Evolutionary conservation across 2,797 vertebrate species (phyloP).

Genomic region (Acrocephalus scirpaceus): DNA sequence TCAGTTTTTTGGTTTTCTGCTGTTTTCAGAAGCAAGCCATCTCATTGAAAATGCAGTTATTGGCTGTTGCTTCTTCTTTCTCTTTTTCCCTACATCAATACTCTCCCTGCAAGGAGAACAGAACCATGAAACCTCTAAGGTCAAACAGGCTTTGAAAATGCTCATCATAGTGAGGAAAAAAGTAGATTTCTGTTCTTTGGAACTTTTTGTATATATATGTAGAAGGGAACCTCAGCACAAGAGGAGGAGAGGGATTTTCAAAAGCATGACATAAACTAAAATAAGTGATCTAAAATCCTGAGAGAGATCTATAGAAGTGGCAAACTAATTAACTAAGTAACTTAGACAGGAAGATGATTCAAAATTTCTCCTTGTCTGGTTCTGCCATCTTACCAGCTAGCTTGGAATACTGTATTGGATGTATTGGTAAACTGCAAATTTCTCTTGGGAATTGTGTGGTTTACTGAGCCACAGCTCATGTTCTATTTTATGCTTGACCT

Average conservation of each 20-base stretch:
- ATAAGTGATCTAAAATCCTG: background rate
- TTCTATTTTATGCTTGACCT: background rate
- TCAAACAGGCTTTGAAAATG: slow-evolving; percentile 57
- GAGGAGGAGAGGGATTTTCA: background rate
- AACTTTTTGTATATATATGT: background rate
- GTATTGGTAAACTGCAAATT: background rate
- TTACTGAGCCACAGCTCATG: background rate
- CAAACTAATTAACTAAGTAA: background rate
- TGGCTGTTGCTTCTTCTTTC: slow-evolving; percentile 43
- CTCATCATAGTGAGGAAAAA: slow-evolving; percentile 6
- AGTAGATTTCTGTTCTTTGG: slow-evolving; percentile 21
- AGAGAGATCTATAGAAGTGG: background rate
- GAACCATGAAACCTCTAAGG: slow-evolving; percentile 49
- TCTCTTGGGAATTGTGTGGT: background rate
- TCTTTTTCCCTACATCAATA: slow-evolving; percentile 53
- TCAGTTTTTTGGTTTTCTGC: slow-evolving; percentile 29
- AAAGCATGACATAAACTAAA: background rate
- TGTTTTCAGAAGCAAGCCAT: slow-evolving; percentile 41
- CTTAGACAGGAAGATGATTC: background rate
- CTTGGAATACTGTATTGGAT: background rate
- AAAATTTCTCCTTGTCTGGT: background rate
- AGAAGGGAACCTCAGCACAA: background rate
- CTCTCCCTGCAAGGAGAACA: slow-evolving; percentile 36
- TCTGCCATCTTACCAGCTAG: background rate
- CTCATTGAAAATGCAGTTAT: slow-evolving; percentile 61